Base-by-base conservation (phyloP, 2,888 invertebrate species). In the Synergus japonicus region DNA sequence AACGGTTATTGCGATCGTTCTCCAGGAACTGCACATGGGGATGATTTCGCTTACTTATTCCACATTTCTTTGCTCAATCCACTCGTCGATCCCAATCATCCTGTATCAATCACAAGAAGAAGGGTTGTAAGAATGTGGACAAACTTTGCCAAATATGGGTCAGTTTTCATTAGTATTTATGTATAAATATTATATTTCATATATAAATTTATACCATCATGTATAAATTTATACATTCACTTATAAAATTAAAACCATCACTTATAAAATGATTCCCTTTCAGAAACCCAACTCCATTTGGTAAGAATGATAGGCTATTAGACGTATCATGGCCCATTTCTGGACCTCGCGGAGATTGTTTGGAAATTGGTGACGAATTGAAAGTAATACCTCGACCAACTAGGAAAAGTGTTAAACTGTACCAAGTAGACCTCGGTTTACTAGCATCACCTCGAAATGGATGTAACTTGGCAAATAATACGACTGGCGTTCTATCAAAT, bases 11-110 rank as follows among this genome's bases (percentile, higher is more conserved):
- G 15, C 37, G n/a, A 29, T 69, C 69, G 66, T 78, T 15, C 37
- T 81, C 41, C 77, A 77, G 95, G 95, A 5, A 93, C 94, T 1
- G 93, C 93, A 37, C 95, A 95, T 86, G 94, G 93, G 0, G 95
- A 95, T 84, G 95, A 95, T 4, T 91, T 94, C 0, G 94, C 93
- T 37, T 95, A 95, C 85, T 79, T 95, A 1, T 93, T 95, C 41
- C 93, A 93, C 83, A 92, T 66, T 90, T 79, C 80, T 37, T 29
- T 80, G 2, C 69, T 83, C 3, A 80, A 83, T 64, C 69, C 79
- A 44, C 73, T 86, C 5, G 78, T 87, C 7, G 83, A 91, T 81
- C 85, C 83, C 58, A 81, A 83, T 90, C 44, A 89, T 88, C 4
- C 93, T 93, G 83, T 83, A 49, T 80, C 84, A 37, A 78, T 92